phyloP scores from a whole-genome alignment of 2,113 vertebrate species.

The Excalfactoria chinensis region DNA sequence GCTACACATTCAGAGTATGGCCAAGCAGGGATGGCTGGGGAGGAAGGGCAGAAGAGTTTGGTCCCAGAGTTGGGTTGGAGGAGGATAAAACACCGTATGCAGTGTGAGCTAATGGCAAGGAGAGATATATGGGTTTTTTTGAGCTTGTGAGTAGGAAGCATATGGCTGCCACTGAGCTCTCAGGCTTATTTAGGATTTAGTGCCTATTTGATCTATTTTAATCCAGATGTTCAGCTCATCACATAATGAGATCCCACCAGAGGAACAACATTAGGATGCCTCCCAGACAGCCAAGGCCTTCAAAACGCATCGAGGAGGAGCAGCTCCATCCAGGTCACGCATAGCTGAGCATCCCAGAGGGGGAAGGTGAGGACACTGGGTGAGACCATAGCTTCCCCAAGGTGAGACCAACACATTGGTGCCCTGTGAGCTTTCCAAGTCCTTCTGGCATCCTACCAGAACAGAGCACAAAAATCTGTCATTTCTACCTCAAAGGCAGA shows the following conservation, averaged over 20 bases:
- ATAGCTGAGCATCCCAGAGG: neutral
- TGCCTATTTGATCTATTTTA: constrained; percentile 64
- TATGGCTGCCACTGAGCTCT: constrained; percentile 52
- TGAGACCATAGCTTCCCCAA: neutral
- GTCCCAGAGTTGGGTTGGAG: neutral
- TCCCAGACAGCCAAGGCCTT: neutral
- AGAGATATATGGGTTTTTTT: neutral
- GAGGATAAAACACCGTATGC: neutral
- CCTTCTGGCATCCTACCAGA: neutral
- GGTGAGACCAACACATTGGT: neutral
- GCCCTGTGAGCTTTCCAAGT: neutral
- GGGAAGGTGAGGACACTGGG: neutral
- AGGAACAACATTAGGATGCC: neutral
- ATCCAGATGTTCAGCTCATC: constrained; percentile 67
- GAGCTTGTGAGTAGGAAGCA: constrained; percentile 52
- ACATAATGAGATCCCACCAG: constrained; percentile 65
- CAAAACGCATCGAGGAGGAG: neutral
- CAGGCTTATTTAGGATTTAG: constrained; percentile 70
- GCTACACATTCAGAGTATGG: neutral
- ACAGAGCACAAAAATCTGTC: neutral
- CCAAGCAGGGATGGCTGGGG: neutral
- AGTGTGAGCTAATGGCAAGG: constrained; percentile 49
- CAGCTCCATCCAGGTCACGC: neutral
- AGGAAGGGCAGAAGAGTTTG: neutral
- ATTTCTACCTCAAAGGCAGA: neutral